Evolutionary conservation across 64 coral and sea anemone species (phyloP).

Genomic region (Actinia equina): DNA sequence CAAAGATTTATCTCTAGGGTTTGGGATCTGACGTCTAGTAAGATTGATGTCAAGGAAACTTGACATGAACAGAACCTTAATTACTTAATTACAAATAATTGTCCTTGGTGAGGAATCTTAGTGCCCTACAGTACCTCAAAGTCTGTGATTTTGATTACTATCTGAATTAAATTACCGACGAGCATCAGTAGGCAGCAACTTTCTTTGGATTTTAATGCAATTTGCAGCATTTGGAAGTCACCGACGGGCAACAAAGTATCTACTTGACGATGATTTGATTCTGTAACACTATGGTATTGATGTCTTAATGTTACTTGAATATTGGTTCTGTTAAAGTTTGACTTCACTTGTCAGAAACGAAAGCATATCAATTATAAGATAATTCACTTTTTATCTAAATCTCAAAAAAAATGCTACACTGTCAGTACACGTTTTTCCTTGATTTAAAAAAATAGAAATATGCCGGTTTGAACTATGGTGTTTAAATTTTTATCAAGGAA

Average conservation of each 20-base stretch:
- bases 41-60: background rate
- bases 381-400: too few species aligned
- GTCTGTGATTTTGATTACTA: slow-evolving; percentile 1
- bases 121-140: background rate
- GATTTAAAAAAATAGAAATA: too few species aligned
- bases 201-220: background rate
- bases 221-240: background rate
- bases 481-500: too few species aligned
- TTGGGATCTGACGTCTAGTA: background rate
- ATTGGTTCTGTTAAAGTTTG: background rate
- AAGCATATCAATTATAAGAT: background rate
- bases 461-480: too few species aligned
- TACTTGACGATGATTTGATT: background rate
- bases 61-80: background rate
- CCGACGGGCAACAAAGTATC: background rate
- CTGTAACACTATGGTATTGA: background rate
- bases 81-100: background rate
- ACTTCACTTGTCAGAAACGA: background rate
- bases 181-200: background rate
- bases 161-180: background rate
- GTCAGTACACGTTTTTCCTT: too few species aligned
- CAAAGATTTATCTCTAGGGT: background rate
- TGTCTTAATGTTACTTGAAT: background rate
- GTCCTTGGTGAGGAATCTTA: background rate
- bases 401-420: too few species aligned